Percentiles rank a stretch among this genome's conserved stretches.
Conservation (phyloP, 1,140 invertebrate genomes). For the Diorhabda carinulata region DNA sequence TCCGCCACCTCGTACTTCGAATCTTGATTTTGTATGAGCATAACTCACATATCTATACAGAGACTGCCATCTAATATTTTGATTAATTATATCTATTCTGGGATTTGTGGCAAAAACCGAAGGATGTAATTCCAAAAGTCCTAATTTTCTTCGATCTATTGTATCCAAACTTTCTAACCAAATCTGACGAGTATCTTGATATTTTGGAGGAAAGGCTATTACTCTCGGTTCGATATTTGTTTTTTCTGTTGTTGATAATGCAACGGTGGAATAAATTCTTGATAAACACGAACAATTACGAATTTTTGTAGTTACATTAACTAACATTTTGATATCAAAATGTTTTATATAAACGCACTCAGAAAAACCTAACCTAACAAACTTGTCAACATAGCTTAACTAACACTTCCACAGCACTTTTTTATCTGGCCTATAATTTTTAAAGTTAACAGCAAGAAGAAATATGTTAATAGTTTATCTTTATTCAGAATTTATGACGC, state of each 20-base stretch:
- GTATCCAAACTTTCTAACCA: slow-evolving; percentile 91
- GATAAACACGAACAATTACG: slow-evolving; percentile 3
- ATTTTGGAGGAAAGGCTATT: slow-evolving; percentile 46
- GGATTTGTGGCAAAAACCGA: slow-evolving; percentile 78
- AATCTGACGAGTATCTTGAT: slow-evolving; percentile 67
- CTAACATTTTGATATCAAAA: not conserved
- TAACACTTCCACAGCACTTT: too few species aligned
- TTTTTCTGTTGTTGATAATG: not conserved
- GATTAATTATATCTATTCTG: slow-evolving; percentile 82
- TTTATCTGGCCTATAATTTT: too few species aligned
- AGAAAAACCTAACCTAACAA: too few species aligned
- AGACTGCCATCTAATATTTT: slow-evolving; percentile 86
- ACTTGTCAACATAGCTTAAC: too few species aligned
- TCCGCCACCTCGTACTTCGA: slow-evolving; percentile 83
- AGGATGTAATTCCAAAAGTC: slow-evolving; percentile 84
- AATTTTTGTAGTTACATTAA: not conserved
- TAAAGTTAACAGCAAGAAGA: too few species aligned
- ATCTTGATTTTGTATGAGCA: slow-evolving; percentile 67
- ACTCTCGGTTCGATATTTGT: slow-evolving; percentile 19
- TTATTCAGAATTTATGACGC: too few species aligned
- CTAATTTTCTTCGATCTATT: slow-evolving; percentile 73
- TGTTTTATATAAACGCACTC: too few species aligned
- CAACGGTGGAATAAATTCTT: slow-evolving; percentile 18
- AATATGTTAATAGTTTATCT: too few species aligned
- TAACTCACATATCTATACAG: slow-evolving; percentile 76